Evolutionary conservation across 1,140 invertebrate genomes (phyloP).

Genomic region (Papilio polytes): DNA sequence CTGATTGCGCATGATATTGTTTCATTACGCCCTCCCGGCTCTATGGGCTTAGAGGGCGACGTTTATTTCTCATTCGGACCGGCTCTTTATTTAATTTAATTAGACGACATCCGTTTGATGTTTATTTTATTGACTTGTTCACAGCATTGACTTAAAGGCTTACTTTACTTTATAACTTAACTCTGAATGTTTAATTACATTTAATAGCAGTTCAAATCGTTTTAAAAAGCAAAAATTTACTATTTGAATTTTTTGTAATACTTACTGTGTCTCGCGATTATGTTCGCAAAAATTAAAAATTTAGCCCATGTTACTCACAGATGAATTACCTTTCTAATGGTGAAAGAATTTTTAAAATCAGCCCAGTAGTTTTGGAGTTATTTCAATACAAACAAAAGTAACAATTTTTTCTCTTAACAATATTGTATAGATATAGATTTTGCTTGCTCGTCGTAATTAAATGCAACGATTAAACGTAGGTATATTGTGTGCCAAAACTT

Average conservation of each 20-base stretch:
- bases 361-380: no score
- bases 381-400: no score
- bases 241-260: no score
- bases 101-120: constrained; percentile 18
- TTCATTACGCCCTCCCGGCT: constrained; percentile 56
- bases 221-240: no score
- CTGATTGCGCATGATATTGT: constrained; percentile 64
- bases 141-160: neutral
- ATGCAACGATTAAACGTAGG: neutral
- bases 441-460: neutral
- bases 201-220: neutral
- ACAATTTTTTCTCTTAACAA: no score
- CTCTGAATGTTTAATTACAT: neutral
- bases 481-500: neutral
- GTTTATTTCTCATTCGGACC: constrained; percentile 32
- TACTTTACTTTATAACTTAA: neutral
- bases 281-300: no score
- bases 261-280: no score
- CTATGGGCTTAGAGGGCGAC: constrained; percentile 48
- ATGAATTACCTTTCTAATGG: no score
- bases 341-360: no score
- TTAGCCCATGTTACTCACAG: no score
- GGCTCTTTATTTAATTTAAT: constrained; percentile 37
- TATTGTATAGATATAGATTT: no score
- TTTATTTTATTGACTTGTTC: constrained; percentile 17